Conservation (phyloP, 2,888 invertebrate genomes). For the Eristalis intricaria region DNA sequence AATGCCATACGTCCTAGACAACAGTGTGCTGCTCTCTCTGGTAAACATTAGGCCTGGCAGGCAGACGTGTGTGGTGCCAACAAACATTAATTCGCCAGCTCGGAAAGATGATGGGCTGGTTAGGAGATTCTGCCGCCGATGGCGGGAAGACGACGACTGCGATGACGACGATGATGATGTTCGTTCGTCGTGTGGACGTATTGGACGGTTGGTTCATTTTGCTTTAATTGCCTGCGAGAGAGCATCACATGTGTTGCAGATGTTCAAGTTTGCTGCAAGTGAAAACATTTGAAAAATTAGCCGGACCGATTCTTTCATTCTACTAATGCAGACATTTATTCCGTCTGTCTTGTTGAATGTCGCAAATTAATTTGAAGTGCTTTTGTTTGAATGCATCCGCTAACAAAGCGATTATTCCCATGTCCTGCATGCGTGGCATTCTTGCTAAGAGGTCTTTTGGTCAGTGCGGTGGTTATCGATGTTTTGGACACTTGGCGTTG, state of each 20-base stretch:
- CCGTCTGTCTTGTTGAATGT: neutral
- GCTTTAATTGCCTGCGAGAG: conserved; percentile 32
- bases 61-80: conserved; percentile 65
- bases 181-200: conserved; percentile 30
- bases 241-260: conserved; percentile 6
- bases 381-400: neutral
- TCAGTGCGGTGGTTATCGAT: neutral
- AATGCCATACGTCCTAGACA: conserved; percentile 50
- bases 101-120: conserved; percentile 63
- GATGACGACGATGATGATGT: conserved; percentile 40
- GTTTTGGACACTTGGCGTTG: neutral
- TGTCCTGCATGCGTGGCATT: neutral
- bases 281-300: neutral
- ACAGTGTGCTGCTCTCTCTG: neutral
- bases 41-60: conserved; percentile 58
- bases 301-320: neutral
- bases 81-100: conserved; percentile 64
- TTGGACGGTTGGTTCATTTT: neutral
- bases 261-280: conserved; percentile 16
- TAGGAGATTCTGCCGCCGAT: conserved; percentile 24
- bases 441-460: neutral
- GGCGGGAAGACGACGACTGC: conserved; percentile 14
- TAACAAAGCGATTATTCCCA: neutral
- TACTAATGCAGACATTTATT: neutral
- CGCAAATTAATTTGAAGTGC: neutral